These are phyloP conservation scores for Chaetogeoica ovagalla DNA, from an alignment of 2,888 invertebrate species.

Conservation along the genomic window DNA sequence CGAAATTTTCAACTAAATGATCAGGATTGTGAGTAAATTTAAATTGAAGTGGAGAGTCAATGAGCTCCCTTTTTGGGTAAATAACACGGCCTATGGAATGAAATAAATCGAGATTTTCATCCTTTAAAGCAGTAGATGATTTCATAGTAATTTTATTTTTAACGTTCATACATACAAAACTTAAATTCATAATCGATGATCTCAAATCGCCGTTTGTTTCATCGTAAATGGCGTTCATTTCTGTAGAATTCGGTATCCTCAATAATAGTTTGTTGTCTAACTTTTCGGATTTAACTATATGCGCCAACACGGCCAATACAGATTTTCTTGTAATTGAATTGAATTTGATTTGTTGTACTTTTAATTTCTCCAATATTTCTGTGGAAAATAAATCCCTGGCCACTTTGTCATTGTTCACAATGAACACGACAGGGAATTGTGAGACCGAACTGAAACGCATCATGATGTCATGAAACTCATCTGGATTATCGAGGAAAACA, in stretches of 20 bases:
- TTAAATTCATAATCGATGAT: conserved; percentile 54
- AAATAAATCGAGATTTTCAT: conserved; percentile 51
- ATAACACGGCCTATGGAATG: conserved; percentile 54
- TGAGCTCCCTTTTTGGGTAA: conserved; percentile 51
- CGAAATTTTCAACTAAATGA: conserved; percentile 70
- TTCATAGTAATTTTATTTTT: conserved; percentile 31
- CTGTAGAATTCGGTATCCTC: conserved; percentile 31
- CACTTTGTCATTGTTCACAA: conserved; percentile 53
- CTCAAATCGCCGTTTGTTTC: conserved; percentile 54
- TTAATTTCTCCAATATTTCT: conserved; percentile 29
- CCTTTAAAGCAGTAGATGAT: neutral
- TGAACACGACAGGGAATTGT: conserved; percentile 53
- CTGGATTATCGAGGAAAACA: conserved; percentile 52
- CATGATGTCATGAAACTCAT: conserved; percentile 54
- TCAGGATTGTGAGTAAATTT: conserved; percentile 67
- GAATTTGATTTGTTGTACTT: conserved; percentile 53
- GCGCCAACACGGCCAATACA: conserved; percentile 44
- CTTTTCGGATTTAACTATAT: conserved; percentile 52
- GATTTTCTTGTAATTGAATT: conserved; percentile 52
- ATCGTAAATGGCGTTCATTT: conserved; percentile 51
- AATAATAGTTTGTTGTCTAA: conserved; percentile 24
- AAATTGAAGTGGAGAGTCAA: conserved; percentile 19
- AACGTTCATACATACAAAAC: conserved; percentile 43
- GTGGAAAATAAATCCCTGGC: conserved; percentile 50
- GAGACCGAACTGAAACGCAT: conserved; percentile 29